Conservation (phyloP, 2,113 vertebrate species). For the Centropus unirufus region DNA sequence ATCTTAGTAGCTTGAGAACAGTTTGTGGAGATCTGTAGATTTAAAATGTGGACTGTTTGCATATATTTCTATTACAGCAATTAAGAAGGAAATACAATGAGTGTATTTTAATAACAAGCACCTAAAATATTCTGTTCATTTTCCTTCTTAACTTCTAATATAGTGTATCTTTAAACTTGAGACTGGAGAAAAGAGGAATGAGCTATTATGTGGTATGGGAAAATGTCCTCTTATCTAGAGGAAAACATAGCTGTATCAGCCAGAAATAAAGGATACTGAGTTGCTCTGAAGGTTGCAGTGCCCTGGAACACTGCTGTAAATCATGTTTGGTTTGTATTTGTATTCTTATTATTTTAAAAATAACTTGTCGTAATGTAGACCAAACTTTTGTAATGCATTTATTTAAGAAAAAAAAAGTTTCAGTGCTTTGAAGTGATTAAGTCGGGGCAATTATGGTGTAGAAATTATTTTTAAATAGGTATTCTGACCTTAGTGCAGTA, state of each 20-base stretch:
- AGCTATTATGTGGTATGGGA: background rate
- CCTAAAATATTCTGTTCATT: background rate
- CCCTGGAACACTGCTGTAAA: background rate
- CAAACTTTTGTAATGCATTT: background rate
- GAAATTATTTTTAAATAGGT: background rate
- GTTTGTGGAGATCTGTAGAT: background rate
- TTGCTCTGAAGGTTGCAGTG: background rate
- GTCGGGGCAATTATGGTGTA: background rate
- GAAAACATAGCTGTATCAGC: background rate
- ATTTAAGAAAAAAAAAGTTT: background rate
- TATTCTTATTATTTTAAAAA: background rate
- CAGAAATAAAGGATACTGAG: background rate
- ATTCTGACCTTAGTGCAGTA: background rate
- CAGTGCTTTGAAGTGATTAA: background rate
- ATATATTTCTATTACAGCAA: background rate
- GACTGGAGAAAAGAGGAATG: background rate
- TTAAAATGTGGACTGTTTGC: background rate
- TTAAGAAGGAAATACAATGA: background rate
- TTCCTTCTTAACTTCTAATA: background rate
- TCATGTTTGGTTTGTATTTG: background rate
- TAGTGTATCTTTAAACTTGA: background rate
- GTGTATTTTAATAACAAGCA: background rate
- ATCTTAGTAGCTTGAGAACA: background rate
- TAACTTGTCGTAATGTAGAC: background rate
- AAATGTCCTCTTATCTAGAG: conserved; percentile 5